These are phyloP conservation scores for Pheosia tremula DNA, from an alignment of 2,888 invertebrate species.

Conservation along the genomic window DNA sequence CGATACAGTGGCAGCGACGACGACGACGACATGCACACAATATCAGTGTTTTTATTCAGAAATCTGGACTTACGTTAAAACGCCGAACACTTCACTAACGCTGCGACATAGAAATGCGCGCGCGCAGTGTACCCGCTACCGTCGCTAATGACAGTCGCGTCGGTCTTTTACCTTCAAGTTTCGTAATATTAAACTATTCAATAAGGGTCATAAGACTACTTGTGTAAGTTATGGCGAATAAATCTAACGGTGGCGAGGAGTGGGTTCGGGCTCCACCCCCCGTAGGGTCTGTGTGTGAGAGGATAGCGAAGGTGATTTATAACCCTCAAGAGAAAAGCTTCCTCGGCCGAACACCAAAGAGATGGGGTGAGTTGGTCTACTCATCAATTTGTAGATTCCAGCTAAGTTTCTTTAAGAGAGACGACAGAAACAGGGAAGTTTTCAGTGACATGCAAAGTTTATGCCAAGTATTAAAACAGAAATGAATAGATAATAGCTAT, in stretches of 20 bases:
- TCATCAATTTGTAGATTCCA: too few species aligned
- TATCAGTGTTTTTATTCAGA: too few species aligned
- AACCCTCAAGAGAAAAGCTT: slow-evolving; percentile 71
- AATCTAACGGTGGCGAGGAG: slow-evolving; percentile 69
- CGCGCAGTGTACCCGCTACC: slow-evolving; percentile 49
- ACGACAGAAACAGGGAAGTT: too few species aligned
- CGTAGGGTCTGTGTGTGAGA: slow-evolving; percentile 50
- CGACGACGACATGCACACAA: too few species aligned
- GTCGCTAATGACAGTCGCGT: slow-evolving; percentile 45
- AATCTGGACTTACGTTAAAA: slow-evolving; percentile 14
- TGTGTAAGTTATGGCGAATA: slow-evolving; percentile 52
- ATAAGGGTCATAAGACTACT: neutral
- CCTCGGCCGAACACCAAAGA: slow-evolving; percentile 70
- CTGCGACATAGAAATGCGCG: slow-evolving; percentile 42
- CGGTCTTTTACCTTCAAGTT: neutral
- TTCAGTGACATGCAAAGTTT: too few species aligned
- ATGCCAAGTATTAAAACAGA: too few species aligned
- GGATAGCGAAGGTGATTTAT: slow-evolving; percentile 60
- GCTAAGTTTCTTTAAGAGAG: too few species aligned
- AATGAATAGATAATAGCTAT: too few species aligned
- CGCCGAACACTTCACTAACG: slow-evolving; percentile 13
- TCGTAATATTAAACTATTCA: too few species aligned
- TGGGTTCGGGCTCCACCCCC: slow-evolving; percentile 72
- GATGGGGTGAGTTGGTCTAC: slow-evolving; percentile 70
- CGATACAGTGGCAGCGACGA: too few species aligned